Conservation (phyloP, 2,797 vertebrate species). For the Ptychadena robeensis region DNA sequence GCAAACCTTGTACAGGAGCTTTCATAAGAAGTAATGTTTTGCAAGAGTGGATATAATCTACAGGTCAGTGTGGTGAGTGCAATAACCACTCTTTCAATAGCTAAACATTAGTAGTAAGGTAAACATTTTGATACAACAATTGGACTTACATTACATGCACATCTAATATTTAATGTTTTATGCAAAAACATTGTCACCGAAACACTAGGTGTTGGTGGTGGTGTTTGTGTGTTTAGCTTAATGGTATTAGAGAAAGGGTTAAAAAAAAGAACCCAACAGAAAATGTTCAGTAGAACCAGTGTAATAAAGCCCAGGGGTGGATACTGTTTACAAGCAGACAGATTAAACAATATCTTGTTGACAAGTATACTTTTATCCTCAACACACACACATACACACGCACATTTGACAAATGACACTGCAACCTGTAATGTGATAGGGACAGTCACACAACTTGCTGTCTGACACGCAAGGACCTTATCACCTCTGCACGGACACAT, state of each 20-base stretch:
- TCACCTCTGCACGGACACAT: slow-evolving; percentile 15
- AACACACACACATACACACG: slow-evolving; percentile 41
- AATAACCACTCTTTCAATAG: neutral
- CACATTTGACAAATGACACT: slow-evolving; percentile 53
- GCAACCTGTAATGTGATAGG: slow-evolving; percentile 53
- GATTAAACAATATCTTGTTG: slow-evolving; percentile 57
- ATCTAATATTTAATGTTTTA: neutral
- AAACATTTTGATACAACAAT: neutral
- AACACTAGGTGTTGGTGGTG: neutral
- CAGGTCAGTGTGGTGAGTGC: neutral
- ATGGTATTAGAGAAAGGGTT: slow-evolving; percentile 10
- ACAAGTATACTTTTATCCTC: slow-evolving; percentile 54
- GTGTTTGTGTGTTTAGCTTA: neutral
- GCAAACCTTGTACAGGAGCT: neutral
- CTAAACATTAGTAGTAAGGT: neutral
- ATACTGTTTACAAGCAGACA: slow-evolving; percentile 47
- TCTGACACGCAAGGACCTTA: slow-evolving; percentile 54
- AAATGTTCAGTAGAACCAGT: neutral
- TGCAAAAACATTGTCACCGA: neutral
- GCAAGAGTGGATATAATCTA: neutral
- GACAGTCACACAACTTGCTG: slow-evolving; percentile 20
- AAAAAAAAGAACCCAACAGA: slow-evolving; percentile 2
- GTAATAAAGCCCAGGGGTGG: slow-evolving; percentile 31
- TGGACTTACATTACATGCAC: neutral
- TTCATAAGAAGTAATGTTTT: neutral